Evolutionary conservation across 2,797 vertebrate species (phyloP).

Genomic region (Silurus lanzhouensis): DNA sequence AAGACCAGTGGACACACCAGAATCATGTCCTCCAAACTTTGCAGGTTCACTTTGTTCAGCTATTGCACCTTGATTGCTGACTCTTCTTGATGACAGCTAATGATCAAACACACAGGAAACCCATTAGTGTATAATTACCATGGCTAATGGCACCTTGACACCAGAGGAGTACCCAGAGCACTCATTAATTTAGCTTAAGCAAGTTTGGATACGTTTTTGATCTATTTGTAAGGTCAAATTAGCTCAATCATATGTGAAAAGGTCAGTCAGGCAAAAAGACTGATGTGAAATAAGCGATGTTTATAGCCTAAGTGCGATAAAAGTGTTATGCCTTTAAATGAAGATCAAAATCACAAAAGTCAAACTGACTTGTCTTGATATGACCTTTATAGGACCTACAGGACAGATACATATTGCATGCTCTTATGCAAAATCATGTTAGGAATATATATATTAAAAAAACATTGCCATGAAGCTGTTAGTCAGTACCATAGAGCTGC

Average conservation of each 20-base stretch:
- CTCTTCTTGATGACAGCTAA: conserved; percentile 22
- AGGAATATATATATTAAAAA: neutral
- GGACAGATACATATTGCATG: neutral
- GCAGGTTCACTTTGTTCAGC: neutral
- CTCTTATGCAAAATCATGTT: neutral
- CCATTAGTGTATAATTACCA: conserved; percentile 22
- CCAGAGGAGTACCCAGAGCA: neutral
- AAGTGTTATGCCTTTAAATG: neutral
- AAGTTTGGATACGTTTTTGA: neutral
- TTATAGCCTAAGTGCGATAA: neutral
- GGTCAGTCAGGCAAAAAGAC: neutral
- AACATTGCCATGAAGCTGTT: neutral
- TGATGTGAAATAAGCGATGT: neutral
- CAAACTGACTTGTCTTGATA: neutral
- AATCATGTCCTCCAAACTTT: conserved; percentile 16
- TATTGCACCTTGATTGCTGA: conserved; percentile 11
- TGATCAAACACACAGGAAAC: conserved; percentile 26
- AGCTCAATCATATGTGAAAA: neutral
- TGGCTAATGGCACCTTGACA: conserved; percentile 2
- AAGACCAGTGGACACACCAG: neutral
- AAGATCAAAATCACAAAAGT: neutral
- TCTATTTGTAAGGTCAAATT: neutral
- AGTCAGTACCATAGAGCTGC: neutral
- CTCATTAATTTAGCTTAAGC: neutral
- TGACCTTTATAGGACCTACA: neutral